Percentiles rank a stretch among this genome's conserved stretches.
These are phyloP conservation scores for Cantharis rustica DNA, from an alignment of 2,888 invertebrate species.

Conservation along the genomic window DNA sequence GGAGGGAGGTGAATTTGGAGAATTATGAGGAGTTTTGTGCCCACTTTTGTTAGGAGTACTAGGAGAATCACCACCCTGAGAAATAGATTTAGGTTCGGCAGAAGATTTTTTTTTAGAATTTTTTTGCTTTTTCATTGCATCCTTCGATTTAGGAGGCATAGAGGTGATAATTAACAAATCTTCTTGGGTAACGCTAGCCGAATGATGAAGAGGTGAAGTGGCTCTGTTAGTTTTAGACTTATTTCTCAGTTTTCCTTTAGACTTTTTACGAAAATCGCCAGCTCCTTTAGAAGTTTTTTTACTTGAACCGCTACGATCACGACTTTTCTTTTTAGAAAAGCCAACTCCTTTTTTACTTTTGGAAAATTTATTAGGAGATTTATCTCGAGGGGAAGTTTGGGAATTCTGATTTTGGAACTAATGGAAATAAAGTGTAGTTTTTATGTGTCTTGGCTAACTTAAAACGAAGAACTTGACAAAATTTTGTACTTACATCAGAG, in stretches of 20 bases:
- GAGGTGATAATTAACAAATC: neutral
- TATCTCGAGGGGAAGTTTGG: neutral
- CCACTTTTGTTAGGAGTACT: neutral
- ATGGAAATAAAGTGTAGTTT: neutral
- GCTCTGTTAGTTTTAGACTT: neutral
- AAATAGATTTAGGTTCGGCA: neutral
- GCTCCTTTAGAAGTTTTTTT: neutral
- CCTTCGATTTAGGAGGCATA: neutral
- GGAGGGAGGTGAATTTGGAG: neutral
- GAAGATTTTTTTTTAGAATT: neutral
- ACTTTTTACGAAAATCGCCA: neutral
- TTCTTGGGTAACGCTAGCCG: neutral
- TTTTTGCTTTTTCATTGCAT: neutral
- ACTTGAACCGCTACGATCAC: neutral
- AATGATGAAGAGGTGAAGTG: neutral
- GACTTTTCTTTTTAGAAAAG: neutral
- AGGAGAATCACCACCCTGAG: neutral
- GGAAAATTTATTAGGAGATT: neutral
- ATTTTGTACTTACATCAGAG: slow-evolving; percentile 14
- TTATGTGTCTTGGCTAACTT: neutral
- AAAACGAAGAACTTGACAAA: neutral
- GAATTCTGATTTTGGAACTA: neutral
- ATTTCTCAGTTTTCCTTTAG: neutral
- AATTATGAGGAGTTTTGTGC: neutral
- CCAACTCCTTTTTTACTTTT: neutral